Evolutionary conservation across 2,888 invertebrate species (phyloP).

Genomic region (Acronicta alni): DNA sequence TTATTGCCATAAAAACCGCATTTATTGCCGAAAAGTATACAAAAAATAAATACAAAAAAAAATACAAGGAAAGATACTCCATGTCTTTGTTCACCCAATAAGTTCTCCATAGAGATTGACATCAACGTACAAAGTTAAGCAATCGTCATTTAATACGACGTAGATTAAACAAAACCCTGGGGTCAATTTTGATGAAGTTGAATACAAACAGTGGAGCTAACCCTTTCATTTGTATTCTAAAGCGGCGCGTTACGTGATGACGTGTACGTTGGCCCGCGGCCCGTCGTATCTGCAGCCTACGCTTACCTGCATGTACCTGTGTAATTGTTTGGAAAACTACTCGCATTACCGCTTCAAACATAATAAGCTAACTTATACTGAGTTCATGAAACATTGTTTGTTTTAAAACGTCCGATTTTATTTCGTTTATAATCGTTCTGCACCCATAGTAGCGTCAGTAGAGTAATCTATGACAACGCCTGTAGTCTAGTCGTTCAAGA

Average conservation of each 20-base stretch:
- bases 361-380: constrained; percentile 24
- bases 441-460: no score
- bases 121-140: constrained; percentile 17
- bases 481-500: no score
- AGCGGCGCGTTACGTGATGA: constrained; percentile 49
- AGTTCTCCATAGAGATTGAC: neutral
- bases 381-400: constrained; percentile 28
- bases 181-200: constrained; percentile 50
- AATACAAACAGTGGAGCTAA: constrained; percentile 48
- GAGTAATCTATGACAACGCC: no score
- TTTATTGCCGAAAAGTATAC: no score
- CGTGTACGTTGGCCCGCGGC: constrained; percentile 46
- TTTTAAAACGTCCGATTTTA: no score
- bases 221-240: constrained; percentile 56
- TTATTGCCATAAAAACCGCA: no score
- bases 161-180: constrained; percentile 36
- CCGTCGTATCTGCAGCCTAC: constrained; percentile 45
- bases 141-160: constrained; percentile 40
- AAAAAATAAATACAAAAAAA: no score
- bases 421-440: no score
- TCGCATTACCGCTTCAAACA: constrained; percentile 33
- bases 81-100: no score
- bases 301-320: constrained; percentile 44
- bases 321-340: constrained; percentile 55
- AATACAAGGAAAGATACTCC: no score